phyloP scores from a whole-genome alignment of 2,888 invertebrate species.

The Baccha elongata region DNA sequence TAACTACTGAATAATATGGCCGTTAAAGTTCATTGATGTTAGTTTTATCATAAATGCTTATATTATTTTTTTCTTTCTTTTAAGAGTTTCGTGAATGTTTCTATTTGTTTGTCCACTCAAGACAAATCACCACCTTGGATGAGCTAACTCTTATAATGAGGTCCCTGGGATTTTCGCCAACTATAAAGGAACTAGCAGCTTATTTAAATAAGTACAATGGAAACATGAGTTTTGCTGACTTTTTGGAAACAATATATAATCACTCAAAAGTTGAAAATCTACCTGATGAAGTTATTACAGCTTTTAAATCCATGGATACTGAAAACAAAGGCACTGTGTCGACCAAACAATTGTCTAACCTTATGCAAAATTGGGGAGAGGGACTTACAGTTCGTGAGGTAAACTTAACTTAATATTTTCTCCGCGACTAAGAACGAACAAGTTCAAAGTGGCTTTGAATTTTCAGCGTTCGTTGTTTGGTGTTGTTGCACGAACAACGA shows the following conservation, averaged over 20 bases:
- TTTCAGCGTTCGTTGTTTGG: too few species aligned
- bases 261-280: constrained; percentile 86
- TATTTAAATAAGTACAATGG: constrained; percentile 91
- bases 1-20: too few species aligned
- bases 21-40: too few species aligned
- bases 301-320: constrained; percentile 93
- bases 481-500: too few species aligned
- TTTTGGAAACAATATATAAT: constrained; percentile 96
- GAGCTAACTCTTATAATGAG: constrained; percentile 97
- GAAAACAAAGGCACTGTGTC: constrained; percentile 89
- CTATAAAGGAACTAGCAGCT: constrained; percentile 93
- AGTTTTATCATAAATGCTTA: too few species aligned
- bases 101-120: constrained; percentile 95
- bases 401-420: too few species aligned
- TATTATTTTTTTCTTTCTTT: too few species aligned
- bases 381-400: constrained; percentile 88
- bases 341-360: constrained; percentile 91
- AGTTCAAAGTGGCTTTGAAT: too few species aligned
- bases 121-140: constrained; percentile 93
- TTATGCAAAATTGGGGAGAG: constrained; percentile 96
- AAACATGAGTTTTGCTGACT: constrained; percentile 97
- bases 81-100: constrained; percentile 98
- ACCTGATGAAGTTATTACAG: constrained; percentile 89
- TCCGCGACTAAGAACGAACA: too few species aligned
- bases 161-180: constrained; percentile 96